Evolutionary conservation across 2,797 vertebrate species (phyloP).

Genomic region (Anguilla pacifica): DNA sequence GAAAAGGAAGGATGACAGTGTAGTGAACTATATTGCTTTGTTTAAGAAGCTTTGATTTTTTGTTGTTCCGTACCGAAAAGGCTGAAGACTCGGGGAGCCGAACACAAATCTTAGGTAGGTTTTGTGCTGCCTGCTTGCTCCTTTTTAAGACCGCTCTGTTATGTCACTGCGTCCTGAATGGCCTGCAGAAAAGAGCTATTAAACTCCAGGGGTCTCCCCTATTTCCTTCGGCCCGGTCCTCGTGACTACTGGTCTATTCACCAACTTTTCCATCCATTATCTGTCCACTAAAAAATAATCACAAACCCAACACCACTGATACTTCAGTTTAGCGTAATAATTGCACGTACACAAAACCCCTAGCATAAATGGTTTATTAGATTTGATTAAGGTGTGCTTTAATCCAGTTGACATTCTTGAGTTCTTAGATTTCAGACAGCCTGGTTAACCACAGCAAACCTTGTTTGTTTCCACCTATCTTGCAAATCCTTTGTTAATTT

Average conservation of each 20-base stretch:
- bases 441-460: background rate
- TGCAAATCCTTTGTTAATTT: background rate
- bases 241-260: background rate
- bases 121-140: background rate
- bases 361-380: background rate
- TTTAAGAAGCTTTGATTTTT: constrained; percentile 6
- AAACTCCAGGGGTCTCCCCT: background rate
- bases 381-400: background rate
- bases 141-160: background rate
- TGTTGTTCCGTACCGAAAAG: background rate
- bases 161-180: background rate
- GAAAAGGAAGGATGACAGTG: background rate
- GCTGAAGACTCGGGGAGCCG: too few relatives aligned
- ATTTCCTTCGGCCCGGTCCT: background rate
- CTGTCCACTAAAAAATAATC: background rate
- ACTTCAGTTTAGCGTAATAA: background rate
- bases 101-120: background rate
- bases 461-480: background rate
- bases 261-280: background rate
- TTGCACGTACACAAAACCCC: background rate
- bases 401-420: background rate
- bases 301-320: background rate
- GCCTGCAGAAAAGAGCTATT: background rate
- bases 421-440: background rate
- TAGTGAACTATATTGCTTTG: background rate